Evolutionary conservation across 2,113 vertebrate genomes (phyloP).

Genomic region (Gadus chalcogrammus): DNA sequence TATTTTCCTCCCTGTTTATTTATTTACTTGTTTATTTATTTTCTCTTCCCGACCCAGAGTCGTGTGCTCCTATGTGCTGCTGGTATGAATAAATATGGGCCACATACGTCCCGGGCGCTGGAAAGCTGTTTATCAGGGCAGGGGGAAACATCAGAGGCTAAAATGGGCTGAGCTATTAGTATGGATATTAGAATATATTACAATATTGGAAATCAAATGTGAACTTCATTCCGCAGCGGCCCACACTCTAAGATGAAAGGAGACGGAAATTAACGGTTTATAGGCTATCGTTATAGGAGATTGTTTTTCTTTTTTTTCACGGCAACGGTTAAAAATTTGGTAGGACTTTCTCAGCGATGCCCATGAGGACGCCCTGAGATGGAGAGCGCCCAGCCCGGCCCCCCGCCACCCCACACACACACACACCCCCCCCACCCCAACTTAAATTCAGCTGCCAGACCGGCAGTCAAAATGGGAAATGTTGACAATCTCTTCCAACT

Average conservation of each 20-base stretch:
- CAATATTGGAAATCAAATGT: conserved; percentile 58
- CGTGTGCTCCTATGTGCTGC: conserved; percentile 48
- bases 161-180: conserved; percentile 61
- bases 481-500: too few relatives aligned
- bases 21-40: conserved; percentile 65
- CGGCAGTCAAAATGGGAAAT: too few relatives aligned
- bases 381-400: too few relatives aligned
- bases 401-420: too few relatives aligned
- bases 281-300: conserved; percentile 25
- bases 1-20: conserved; percentile 67
- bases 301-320: too few relatives aligned
- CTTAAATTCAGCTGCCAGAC: too few relatives aligned
- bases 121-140: conserved; percentile 75
- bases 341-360: too few relatives aligned
- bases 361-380: too few relatives aligned
- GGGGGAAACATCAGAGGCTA: conserved; percentile 68
- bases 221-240: conserved; percentile 60
- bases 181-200: conserved; percentile 57
- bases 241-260: conserved; percentile 56
- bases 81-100: conserved; percentile 69
- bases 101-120: conserved; percentile 65
- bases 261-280: conserved; percentile 31
- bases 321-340: too few relatives aligned
- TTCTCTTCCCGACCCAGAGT: conserved; percentile 37
- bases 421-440: too few relatives aligned